A percentile compares a stretch with the other conserved stretches of the same genome.
Conservation (phyloP, 2,113 vertebrate genomes). For the Prionailurus viverrinus region DNA sequence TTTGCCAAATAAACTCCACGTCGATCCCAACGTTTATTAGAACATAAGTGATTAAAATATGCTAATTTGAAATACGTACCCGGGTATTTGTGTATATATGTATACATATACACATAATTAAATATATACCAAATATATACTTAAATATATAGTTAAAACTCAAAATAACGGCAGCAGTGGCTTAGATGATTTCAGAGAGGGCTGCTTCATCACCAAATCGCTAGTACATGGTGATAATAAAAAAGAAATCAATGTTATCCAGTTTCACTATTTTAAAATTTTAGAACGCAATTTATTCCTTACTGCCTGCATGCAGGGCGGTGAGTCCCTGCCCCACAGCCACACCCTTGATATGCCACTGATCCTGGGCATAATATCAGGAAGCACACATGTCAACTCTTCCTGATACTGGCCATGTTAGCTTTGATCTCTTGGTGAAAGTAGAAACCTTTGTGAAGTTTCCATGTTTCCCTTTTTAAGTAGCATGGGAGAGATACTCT, state of each 20-base stretch:
- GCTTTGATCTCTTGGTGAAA: background rate
- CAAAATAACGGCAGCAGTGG: background rate
- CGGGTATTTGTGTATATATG: background rate
- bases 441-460: background rate
- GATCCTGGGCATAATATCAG: background rate
- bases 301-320: background rate
- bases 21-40: background rate
- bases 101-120: background rate
- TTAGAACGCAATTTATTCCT: background rate
- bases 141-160: background rate
- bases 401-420: background rate
- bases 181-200: conserved; percentile 4
- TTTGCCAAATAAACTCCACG: background rate
- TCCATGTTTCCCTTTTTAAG: background rate
- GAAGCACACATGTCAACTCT: background rate
- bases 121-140: background rate
- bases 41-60: conserved; percentile 21
- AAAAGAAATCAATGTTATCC: background rate
- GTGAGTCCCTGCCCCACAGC: background rate
- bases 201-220: background rate
- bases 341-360: no score
- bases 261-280: conserved; percentile 6
- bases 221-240: background rate
- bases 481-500: background rate
- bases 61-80: background rate